Evolutionary conservation across 1,140 invertebrate species (phyloP).

Genomic region (Leptestheria dahalacensis): DNA sequence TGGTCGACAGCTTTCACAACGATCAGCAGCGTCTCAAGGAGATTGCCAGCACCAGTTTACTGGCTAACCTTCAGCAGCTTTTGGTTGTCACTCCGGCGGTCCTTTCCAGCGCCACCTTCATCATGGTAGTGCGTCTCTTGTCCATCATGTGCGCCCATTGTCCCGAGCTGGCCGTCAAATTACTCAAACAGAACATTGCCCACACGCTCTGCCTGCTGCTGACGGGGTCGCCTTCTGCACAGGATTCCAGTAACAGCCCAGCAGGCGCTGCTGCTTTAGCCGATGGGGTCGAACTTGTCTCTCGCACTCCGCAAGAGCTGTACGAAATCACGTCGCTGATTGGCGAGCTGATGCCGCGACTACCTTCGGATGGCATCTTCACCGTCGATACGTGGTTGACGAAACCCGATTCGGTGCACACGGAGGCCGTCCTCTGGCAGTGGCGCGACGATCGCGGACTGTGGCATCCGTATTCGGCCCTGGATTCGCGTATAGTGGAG

Average conservation of each 20-base stretch:
- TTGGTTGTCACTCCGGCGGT: slow-evolving; percentile 82
- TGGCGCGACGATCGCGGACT: slow-evolving; percentile 74
- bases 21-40: slow-evolving; percentile 81
- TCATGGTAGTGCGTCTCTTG: slow-evolving; percentile 86
- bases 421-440: slow-evolving; percentile 77
- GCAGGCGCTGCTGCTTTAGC: slow-evolving; percentile 19
- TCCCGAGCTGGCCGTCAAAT: slow-evolving; percentile 74
- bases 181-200: slow-evolving; percentile 87
- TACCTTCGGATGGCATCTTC: slow-evolving; percentile 88
- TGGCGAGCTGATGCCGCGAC: slow-evolving; percentile 83
- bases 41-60: slow-evolving; percentile 80
- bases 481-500: slow-evolving; percentile 67
- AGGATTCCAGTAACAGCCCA: slow-evolving; percentile 10
- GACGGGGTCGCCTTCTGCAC: slow-evolving; percentile 58
- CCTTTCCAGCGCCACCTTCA: slow-evolving; percentile 85
- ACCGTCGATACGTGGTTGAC: slow-evolving; percentile 73
- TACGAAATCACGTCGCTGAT: slow-evolving; percentile 93
- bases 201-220: slow-evolving; percentile 83
- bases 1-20: slow-evolving; percentile 92
- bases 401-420: slow-evolving; percentile 45
- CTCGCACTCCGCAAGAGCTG: slow-evolving; percentile 82
- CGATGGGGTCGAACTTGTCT: slow-evolving; percentile 57
- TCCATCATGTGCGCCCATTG: slow-evolving; percentile 88
- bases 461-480: slow-evolving; percentile 53
- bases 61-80: slow-evolving; percentile 86